Percentiles rank a stretch among this genome's conserved stretches.
phyloP scores from a whole-genome alignment of 2,113 vertebrate genomes.

The Xyliphius kryptos region DNA sequence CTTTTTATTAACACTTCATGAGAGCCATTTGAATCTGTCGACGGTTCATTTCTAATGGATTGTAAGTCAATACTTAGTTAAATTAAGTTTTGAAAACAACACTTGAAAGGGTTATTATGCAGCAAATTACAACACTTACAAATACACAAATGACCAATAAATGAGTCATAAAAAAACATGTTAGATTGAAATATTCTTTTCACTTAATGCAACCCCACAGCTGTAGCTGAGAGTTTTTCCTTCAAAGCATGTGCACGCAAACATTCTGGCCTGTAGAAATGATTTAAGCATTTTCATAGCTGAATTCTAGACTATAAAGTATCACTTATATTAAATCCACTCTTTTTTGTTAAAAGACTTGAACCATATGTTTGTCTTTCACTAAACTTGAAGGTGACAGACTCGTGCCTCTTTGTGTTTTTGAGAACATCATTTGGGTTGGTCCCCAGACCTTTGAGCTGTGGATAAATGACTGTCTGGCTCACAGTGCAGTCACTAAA shows the following conservation, averaged over 20 bases:
- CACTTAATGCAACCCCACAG: constrained; percentile 2
- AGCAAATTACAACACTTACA: not conserved
- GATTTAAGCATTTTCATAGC: too few relatives aligned
- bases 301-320: too few relatives aligned
- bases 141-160: not conserved
- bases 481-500: constrained; percentile 33
- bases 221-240: not conserved
- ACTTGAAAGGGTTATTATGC: not conserved
- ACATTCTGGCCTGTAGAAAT: not conserved
- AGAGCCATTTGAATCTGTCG: not conserved
- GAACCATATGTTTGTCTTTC: not conserved
- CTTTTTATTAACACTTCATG: not conserved
- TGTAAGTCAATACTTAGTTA: not conserved
- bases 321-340: not conserved
- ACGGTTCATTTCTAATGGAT: not conserved
- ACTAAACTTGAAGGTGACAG: not conserved
- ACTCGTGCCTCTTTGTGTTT: not conserved
- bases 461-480: not conserved
- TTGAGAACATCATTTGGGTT: not conserved
- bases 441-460: not conserved
- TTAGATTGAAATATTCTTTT: constrained; percentile 4
- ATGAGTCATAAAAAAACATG: not conserved
- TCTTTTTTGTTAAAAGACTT: not conserved
- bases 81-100: not conserved
- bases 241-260: not conserved